These are phyloP conservation scores for Chromis chromis DNA, from an alignment of 2,797 vertebrate genomes.

Conservation along the genomic window DNA sequence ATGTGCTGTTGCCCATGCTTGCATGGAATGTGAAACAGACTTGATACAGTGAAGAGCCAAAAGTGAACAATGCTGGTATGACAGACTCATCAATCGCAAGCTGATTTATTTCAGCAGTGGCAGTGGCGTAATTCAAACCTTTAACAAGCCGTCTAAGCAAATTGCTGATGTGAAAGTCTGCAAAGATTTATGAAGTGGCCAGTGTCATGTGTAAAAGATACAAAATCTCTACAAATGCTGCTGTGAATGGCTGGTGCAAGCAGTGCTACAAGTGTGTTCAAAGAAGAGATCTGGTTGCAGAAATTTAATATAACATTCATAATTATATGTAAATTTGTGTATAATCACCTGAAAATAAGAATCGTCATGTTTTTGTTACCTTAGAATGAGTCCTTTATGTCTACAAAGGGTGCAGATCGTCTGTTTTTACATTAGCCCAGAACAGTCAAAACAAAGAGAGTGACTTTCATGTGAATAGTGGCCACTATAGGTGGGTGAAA, in stretches of 20 bases:
- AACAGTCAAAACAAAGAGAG: no score
- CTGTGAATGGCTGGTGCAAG: neutral
- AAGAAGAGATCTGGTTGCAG: neutral
- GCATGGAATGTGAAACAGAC: slow-evolving; percentile 54
- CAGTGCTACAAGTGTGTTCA: neutral
- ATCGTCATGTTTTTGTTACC: no score
- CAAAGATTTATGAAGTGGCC: slow-evolving; percentile 25
- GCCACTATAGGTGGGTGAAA: no score
- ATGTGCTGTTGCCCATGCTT: slow-evolving; percentile 35
- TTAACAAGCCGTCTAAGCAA: neutral
- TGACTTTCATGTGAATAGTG: no score
- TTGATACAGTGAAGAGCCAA: slow-evolving; percentile 30
- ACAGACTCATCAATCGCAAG: slow-evolving; percentile 20
- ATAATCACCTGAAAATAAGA: no score
- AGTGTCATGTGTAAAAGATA: neutral
- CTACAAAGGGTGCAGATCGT: no score
- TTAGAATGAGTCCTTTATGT: no score
- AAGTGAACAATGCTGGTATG: slow-evolving; percentile 29
- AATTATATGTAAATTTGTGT: no score
- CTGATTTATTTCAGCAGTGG: slow-evolving; percentile 39
- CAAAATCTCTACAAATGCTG: slow-evolving; percentile 16
- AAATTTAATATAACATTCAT: no score
- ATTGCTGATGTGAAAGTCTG: slow-evolving; percentile 31
- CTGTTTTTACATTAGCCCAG: no score
- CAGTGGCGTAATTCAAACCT: slow-evolving; percentile 22